Evolutionary conservation across 2,797 vertebrate species (phyloP).

Genomic region (Melanotaenia maccullochi): DNA sequence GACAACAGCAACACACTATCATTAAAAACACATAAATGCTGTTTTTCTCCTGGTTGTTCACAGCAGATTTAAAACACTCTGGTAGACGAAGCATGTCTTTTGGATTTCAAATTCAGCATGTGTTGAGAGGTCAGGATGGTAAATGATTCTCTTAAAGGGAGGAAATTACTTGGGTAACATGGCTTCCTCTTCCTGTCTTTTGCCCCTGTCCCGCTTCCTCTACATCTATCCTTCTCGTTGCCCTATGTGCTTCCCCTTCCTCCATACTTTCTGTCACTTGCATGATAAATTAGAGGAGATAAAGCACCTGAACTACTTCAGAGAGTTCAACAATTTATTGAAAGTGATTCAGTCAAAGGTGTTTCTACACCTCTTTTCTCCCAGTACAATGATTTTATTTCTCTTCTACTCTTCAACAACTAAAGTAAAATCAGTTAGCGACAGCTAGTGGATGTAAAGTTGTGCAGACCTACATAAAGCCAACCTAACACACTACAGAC

Average conservation of each 20-base stretch:
- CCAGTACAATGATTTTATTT: not conserved
- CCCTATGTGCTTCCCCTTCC: not conserved
- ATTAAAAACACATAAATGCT: conserved; percentile 12
- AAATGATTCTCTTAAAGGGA: conserved; percentile 37
- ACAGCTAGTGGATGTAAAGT: not conserved
- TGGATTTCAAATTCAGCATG: conserved; percentile 14
- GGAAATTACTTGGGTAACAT: conserved; percentile 44
- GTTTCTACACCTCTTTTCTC: not conserved
- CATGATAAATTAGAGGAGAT: conserved; percentile 43
- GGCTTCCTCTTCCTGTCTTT: conserved; percentile 26
- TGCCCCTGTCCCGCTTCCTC: conserved; percentile 4
- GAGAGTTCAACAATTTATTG: conserved; percentile 20
- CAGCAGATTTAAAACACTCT: conserved; percentile 19
- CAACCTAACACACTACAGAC: not conserved
- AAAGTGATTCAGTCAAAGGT: not conserved
- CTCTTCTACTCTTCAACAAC: not conserved
- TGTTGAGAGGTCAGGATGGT: conserved; percentile 26
- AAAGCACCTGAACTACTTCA: conserved; percentile 22
- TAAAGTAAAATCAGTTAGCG: not conserved
- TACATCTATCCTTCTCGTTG: conserved; percentile 2
- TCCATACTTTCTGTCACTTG: conserved; percentile 9
- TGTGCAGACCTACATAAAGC: not conserved
- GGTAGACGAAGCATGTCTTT: conserved; percentile 3
- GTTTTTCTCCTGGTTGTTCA: conserved; percentile 4
- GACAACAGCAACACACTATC: conserved; percentile 19